Base-by-base conservation (phyloP, 2,888 invertebrate species). In the Noctua comes region DNA sequence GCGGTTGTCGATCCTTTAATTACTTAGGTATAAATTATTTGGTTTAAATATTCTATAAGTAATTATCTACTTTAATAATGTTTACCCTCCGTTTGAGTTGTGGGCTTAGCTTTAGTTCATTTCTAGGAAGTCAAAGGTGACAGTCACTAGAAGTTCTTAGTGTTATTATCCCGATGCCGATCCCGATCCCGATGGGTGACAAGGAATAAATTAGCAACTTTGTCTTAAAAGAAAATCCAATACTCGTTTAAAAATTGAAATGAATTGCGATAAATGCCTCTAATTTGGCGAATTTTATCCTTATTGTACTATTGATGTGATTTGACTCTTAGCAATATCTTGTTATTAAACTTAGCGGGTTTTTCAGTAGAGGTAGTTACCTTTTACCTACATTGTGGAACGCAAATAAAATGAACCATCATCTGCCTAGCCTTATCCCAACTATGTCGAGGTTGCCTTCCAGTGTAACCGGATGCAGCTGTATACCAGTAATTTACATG, bases 1-100 rank as follows among this genome's bases (percentile, higher is more conserved):
- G 31, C 71, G 81, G 65, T 77, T 68, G 24, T 73, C 46, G 71
- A 77, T 72, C 73, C 51, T 46, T 24, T 71, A 43, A 76, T 59
- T 24, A 51, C 7, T 48, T 75, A 72, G 18, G 21, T 36, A 71
- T 27, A 10, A 66, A 62, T 43, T 77, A 54, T 66, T 31, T 48
- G 36, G 21, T 31, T 36, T 46, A n/a, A 73, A 73, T 40, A 46
- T 31, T 71, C 4, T 57, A 7, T 18, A 16, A 31, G 5, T 48
- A 18, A 43, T 43, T 66, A 43, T 54, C 24, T 16, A 27, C 13
- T 16, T 51, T 36, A 36, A 24, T 48, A 16, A 36, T 54, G n/a
- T 64, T 54, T 18, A 18, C 27, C 24, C 7, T 40, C 27, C 5
- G 11, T 31, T 18, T 31, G 18, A 18, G 31, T 27, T 5, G n/a